Evolutionary conservation across 2,797 vertebrate species (phyloP), one percentile per base, ranked within the genome.

Genomic region (Sebastes cheni): DNA sequence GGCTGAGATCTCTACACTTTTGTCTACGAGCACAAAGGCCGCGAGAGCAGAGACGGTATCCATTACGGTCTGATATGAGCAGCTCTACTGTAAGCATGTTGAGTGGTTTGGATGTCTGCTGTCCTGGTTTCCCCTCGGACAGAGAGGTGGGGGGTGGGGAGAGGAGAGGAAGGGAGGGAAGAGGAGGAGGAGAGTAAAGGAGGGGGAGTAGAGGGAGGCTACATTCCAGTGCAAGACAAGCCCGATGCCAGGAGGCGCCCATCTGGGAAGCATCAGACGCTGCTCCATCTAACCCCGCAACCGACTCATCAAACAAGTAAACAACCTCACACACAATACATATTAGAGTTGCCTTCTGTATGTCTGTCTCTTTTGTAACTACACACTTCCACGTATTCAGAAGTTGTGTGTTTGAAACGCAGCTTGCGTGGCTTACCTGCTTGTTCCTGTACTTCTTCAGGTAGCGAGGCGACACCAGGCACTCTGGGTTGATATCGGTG

Each of bases 381-480:
- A 7, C 27, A 67, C 56, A 10, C 36, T 25, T 79, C 30, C 55
- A 14, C 4, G 22, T 23, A 36, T 16, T 34, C 39, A 75, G 30
- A 71, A n/a, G 39, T 8, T 32, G 22, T 20, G 13, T 55, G 20
- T 62, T 29, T 36, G 32, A 67, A 36, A 67, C 20, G 18, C 13
- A 5, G 42, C 32, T 8, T 18, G 8, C 20, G 5, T 0, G n/a
- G 16, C 72, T 86, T 94, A 99, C 99, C 98, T 99, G 98, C 92
- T 99, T 99, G 92, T 97, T 99, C 94, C 98, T 99, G 92, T 99
- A 99, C 77, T 99, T 99, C 87, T 99, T 99, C 81, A 99, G 96
- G 74, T 99, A 99, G 56, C 99, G 97, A 2, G 99, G 99, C 1
- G 98, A 99, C 55, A 99, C 99, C 89, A 99, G 95, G 65, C 98